Base-by-base conservation (phyloP, 2,797 vertebrate genomes). In the Scolopax rusticola region DNA sequence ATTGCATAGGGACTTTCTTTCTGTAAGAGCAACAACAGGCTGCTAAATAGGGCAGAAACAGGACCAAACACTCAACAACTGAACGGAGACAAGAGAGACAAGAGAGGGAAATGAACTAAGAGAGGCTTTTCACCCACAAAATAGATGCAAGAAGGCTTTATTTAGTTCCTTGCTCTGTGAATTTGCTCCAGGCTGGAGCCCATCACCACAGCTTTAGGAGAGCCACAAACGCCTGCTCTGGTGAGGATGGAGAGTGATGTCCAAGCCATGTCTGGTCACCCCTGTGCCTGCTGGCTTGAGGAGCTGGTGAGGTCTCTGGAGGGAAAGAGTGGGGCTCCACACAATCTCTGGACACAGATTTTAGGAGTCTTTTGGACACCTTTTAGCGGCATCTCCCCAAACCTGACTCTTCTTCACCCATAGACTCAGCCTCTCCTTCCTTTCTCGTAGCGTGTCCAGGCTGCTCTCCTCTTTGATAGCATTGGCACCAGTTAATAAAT, bases 291-390 rank as follows among this genome's bases (percentile, higher is more conserved):
- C 36, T 33, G 63, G 5, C 13, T 11, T 0, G 3, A 38, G 45
- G 12, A 2, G 21, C 17, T 73, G 11, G 2, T 20, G 79, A 23
- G 38, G 14, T 53, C 64, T 77, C 50, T 2, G 6, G 8, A n/a
- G 18, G 20, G 21, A 4, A 8, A 6, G 20, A 59, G 0, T 7
- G 16, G 27, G n/a, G n/a, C 16, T 75, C n/a, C 54, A 57, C 6
- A 15, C 19, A 12, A 12, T 32, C 69, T 43, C 53, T 81, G 36
- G 8, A 77, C 8, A 2, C n/a, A 30, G 23, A 45, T 71, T 93
- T 92, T 41, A 43, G 64, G 10, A 20, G 18, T 23, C 2, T 43
- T n/a, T 3, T 0, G 6, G 16, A 8, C 1, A 5, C 2, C 11
- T 5, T n/a, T 61, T n/a, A 8, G 3, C 24, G n/a, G 18, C 25